These are phyloP conservation scores for Pseudochaenichthys georgianus DNA, from an alignment of 2,797 vertebrate species.

Conservation along the genomic window DNA sequence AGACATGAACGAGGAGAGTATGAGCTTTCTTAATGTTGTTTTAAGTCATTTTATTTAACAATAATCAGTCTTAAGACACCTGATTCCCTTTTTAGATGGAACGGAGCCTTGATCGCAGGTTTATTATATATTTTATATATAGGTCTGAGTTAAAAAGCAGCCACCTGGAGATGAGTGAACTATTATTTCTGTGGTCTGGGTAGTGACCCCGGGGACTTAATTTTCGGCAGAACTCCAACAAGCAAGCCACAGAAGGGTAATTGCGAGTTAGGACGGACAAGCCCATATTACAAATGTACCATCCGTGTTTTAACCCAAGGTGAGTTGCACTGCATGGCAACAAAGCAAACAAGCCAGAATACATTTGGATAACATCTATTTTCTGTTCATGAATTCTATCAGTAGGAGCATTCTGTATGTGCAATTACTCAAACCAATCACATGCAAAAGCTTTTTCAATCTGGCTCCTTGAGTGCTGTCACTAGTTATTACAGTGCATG, in stretches of 20 bases:
- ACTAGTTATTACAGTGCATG: slow-evolving; percentile 85
- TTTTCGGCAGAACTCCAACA: slow-evolving; percentile 29
- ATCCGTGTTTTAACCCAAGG: slow-evolving; percentile 40
- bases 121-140: slow-evolving; percentile 12
- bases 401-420: slow-evolving; percentile 59
- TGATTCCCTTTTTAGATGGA: slow-evolving; percentile 21
- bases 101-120: slow-evolving; percentile 25
- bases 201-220: slow-evolving; percentile 36
- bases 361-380: slow-evolving; percentile 72
- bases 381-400: slow-evolving; percentile 76
- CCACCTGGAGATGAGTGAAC: slow-evolving; percentile 23
- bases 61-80: slow-evolving; percentile 1
- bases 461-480: slow-evolving; percentile 83
- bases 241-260: slow-evolving; percentile 35
- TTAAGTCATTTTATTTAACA: slow-evolving; percentile 1
- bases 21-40: slow-evolving; percentile 20
- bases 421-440: slow-evolving; percentile 80
- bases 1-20: slow-evolving; percentile 17
- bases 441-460: slow-evolving; percentile 78
- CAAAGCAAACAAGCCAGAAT: slow-evolving; percentile 62
- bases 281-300: slow-evolving; percentile 23
- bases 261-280: slow-evolving; percentile 22
- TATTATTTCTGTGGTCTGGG: slow-evolving; percentile 27
- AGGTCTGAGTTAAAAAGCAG: slow-evolving; percentile 17
- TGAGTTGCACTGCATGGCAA: slow-evolving; percentile 62